Conservation (phyloP, 1,140 invertebrate species). For the Adoxophyes honmai region DNA sequence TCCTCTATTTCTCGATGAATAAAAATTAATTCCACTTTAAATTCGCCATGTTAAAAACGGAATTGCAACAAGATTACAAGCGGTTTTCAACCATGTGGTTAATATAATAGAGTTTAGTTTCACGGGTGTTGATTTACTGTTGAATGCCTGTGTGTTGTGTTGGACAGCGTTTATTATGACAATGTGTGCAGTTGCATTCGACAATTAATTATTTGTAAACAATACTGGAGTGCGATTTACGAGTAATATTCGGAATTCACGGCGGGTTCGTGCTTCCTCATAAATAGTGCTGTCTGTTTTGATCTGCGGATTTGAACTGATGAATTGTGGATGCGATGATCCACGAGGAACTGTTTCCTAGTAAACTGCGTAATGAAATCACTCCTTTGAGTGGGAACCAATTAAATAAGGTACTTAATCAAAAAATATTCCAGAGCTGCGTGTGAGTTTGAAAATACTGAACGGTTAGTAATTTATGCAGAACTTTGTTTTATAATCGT, state of each 20-base stretch:
- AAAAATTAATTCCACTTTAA: conserved; percentile 70
- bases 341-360: conserved; percentile 23
- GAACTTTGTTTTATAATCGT: too few species aligned
- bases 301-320: conserved; percentile 24
- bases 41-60: conserved; percentile 45
- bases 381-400: too few species aligned
- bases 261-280: conserved; percentile 33
- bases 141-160: conserved; percentile 53
- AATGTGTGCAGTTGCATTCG: conserved; percentile 69
- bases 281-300: conserved; percentile 36
- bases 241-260: conserved; percentile 16
- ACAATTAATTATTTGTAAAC: conserved; percentile 74
- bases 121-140: conserved; percentile 19
- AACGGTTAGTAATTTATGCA: too few species aligned
- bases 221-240: conserved; percentile 36
- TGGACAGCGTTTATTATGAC: conserved; percentile 64
- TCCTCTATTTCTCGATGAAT: conserved; percentile 70
- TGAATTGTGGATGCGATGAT: conserved; percentile 22
- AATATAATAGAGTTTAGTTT: conserved; percentile 23
- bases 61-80: conserved; percentile 27
- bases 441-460: too few species aligned
- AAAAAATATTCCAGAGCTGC: too few species aligned
- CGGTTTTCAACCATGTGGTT: conserved; percentile 26
- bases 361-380: too few species aligned
- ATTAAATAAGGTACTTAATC: too few species aligned